phyloP scores from a whole-genome alignment of 1,140 invertebrate genomes.

The Gryllus bimaculatus region DNA sequence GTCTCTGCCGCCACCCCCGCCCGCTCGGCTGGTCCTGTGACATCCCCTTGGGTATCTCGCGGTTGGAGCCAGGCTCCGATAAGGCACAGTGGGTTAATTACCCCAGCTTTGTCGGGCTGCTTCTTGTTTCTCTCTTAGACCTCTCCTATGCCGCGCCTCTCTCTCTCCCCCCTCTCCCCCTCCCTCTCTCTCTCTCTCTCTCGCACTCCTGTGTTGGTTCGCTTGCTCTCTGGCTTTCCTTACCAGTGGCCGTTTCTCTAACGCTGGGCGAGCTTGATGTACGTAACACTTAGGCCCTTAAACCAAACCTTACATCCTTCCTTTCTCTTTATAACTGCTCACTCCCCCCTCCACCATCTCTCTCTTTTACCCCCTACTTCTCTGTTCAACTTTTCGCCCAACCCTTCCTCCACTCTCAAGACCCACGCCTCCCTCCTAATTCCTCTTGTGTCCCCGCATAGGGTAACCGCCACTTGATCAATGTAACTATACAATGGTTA shows the following conservation, averaged over 20 bases:
- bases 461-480: not conserved
- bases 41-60: not conserved
- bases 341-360: no score
- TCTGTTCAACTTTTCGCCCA: no score
- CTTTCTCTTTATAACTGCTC: not conserved
- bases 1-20: no score
- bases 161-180: not conserved
- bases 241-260: not conserved
- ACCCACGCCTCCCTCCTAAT: not conserved
- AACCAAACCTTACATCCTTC: not conserved
- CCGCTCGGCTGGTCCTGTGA: not conserved
- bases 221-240: no score
- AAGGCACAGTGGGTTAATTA: constrained; percentile 4
- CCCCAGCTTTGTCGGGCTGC: not conserved
- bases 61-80: not conserved
- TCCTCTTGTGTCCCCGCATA: not conserved
- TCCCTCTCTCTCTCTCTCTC: not conserved
- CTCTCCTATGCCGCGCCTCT: not conserved
- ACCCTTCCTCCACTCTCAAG: no score
- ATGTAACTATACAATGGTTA: constrained; percentile 1
- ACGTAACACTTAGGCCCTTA: not conserved
- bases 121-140: not conserved
- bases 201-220: not conserved
- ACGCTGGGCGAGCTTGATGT: not conserved
- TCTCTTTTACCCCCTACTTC: not conserved